A percentile compares a stretch with the other conserved stretches of the same genome.
phyloP scores from a whole-genome alignment of 2,797 vertebrate species.

The Vireo griseus region DNA sequence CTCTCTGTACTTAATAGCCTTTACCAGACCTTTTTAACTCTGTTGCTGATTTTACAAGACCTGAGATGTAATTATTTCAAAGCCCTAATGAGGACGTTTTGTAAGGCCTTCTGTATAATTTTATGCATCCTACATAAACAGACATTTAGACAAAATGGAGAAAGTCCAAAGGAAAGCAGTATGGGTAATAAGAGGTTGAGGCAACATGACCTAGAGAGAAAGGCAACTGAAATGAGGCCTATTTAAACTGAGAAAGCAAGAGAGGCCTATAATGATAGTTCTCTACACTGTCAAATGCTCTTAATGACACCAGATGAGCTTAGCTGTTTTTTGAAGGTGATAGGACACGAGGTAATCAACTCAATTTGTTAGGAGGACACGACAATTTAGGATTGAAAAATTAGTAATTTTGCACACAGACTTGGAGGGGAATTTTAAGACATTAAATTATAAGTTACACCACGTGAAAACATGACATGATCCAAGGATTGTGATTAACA shows the following conservation, averaged over 20 bases:
- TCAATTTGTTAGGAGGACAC: not conserved
- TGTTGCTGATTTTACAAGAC: not conserved
- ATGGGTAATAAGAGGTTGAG: not conserved
- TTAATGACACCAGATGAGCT: not conserved
- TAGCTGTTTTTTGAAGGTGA: not conserved
- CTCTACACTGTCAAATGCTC: not conserved
- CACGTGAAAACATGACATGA: not conserved
- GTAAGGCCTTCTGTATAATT: not conserved
- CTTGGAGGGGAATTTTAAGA: not conserved
- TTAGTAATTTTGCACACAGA: not conserved
- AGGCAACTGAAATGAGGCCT: not conserved
- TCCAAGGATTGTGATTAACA: not conserved
- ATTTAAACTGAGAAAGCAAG: not conserved
- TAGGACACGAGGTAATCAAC: not conserved
- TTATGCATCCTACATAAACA: not conserved
- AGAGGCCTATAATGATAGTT: not conserved
- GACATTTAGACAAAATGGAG: not conserved
- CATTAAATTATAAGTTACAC: not conserved
- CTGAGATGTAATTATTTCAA: not conserved
- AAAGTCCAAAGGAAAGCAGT: not conserved
- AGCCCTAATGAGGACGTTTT: not conserved
- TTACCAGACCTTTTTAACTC: not conserved
- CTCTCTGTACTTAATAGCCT: not conserved
- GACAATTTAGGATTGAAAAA: not conserved
- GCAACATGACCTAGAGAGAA: constrained; percentile 2